These are phyloP conservation scores for Eupithecia dodoneata DNA, from an alignment of 2,888 invertebrate genomes.

Conservation along the genomic window DNA sequence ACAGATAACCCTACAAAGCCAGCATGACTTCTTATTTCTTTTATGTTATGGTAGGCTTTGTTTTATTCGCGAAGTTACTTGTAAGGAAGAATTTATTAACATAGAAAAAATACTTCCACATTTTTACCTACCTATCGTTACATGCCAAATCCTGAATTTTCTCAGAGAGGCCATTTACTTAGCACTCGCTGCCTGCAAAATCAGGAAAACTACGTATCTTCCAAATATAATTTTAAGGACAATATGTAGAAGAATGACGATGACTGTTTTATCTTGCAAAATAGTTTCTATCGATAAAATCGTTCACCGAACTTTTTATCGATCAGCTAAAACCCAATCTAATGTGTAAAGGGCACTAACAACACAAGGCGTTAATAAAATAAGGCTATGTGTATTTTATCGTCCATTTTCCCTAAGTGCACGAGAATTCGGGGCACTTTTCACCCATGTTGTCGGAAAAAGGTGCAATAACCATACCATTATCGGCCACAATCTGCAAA, in stretches of 20 bases:
- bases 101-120: background rate
- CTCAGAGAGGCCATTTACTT: background rate
- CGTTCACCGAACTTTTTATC: background rate
- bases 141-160: background rate
- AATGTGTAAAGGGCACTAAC: background rate
- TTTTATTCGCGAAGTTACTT: constrained; percentile 44
- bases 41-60: constrained; percentile 55
- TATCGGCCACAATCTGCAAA: constrained; percentile 34
- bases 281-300: background rate
- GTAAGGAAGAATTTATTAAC: constrained; percentile 18
- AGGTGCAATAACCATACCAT: constrained; percentile 18
- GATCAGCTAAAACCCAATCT: constrained; percentile 6
- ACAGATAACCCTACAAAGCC: constrained; percentile 56
- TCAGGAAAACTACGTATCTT: background rate
- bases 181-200: background rate
- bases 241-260: background rate
- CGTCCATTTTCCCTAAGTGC: constrained; percentile 7
- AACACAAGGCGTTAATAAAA: constrained; percentile 6
- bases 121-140: background rate
- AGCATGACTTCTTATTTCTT: constrained; percentile 55
- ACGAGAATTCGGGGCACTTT: background rate
- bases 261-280: background rate
- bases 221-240: background rate
- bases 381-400: constrained; percentile 2
- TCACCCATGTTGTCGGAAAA: constrained; percentile 15